Base-by-base conservation (phyloP, 2,888 invertebrate species). In the Strigamia transsilvanica region DNA sequence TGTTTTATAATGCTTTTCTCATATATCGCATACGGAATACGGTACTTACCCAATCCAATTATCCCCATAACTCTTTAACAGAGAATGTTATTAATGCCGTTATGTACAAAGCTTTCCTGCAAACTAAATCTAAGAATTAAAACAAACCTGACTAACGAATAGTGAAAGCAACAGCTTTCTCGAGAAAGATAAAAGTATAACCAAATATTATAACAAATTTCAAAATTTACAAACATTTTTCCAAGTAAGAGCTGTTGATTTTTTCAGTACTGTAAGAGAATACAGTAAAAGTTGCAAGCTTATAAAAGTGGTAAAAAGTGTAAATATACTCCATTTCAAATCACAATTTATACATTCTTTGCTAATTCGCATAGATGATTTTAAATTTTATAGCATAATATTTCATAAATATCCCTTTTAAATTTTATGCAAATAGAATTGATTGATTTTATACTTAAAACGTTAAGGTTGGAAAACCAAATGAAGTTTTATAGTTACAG, bases 261-360 rank as follows among this genome's bases (percentile, higher is more conserved):
- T 73, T 32, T 73, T 27, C 73, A 27, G 13, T 73, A 32, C 32
- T 73, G 73, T 73, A 73, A 13, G 73, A 73, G 73, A 32, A 27
- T 73, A 32, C 23, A 73, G 73, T 73, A 73, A 73, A 73, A 73
- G 27, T 32, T 73, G 73, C 73, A 73, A 73, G 73, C 73, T 73
- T 73, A 73, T 73, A 73, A 73, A 73, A 73, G 73, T 73, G 73
- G 73, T 73, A 73, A 73, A 73, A 73, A 73, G 73, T 73, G 73
- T 73, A 73, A 73, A 73, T 73, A 73, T 73, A 23, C 56, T 18
- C 23, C 27, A 27, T 27, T 73, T 73, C 32, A 73, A 51, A 73
- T 73, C 12, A 73, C 73, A 73, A 73, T 73, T 73, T 73, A 27
- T 73, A 32, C 73, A 32, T 15, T 73, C 27, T 38, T 38, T 6